A percentile compares a stretch with the other conserved stretches of the same genome.
Evolutionary conservation across 2,888 invertebrate genomes (phyloP).

Genomic region (Caenorhabditis sp.): DNA sequence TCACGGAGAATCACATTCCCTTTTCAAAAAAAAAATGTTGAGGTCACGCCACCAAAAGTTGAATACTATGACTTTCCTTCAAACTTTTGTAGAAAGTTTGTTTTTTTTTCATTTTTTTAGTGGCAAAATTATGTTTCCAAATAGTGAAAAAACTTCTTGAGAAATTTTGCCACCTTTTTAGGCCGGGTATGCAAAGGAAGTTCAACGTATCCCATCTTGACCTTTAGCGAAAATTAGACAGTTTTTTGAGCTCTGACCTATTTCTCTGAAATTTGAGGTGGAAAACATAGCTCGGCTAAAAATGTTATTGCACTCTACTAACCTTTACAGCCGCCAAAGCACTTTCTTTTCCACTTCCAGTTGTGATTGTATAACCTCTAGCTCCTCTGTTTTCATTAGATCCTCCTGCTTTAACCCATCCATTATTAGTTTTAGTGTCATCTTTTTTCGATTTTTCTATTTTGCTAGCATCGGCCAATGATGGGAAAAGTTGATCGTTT

Average conservation of each 20-base stretch:
- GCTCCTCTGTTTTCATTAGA: slow-evolving; percentile 5
- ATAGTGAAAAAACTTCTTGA: too few species aligned
- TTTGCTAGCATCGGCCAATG: slow-evolving; percentile 61
- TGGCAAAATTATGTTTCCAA: too few species aligned
- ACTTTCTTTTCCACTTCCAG: slow-evolving; percentile 37
- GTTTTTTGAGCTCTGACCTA: too few species aligned
- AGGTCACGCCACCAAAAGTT: too few species aligned
- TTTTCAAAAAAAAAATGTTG: too few species aligned
- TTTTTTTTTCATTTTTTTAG: too few species aligned
- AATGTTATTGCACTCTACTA: background rate
- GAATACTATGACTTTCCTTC: too few species aligned
- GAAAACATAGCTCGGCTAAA: background rate
- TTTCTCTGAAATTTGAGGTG: background rate
- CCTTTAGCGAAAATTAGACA: background rate
- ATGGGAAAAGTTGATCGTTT: slow-evolving; percentile 60
- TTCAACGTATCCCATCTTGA: too few species aligned
- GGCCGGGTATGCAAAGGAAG: too few species aligned
- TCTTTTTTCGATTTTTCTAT: slow-evolving; percentile 62
- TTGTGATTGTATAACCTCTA: slow-evolving; percentile 10
- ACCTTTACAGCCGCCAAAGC: slow-evolving; percentile 49
- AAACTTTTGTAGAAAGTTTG: too few species aligned
- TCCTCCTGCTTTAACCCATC: slow-evolving; percentile 39
- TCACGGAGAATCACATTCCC: too few species aligned
- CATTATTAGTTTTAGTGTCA: slow-evolving; percentile 44
- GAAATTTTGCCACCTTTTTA: too few species aligned